Base-by-base conservation (phyloP, 2,113 vertebrate genomes). In the Semicossyphus pulcher region DNA sequence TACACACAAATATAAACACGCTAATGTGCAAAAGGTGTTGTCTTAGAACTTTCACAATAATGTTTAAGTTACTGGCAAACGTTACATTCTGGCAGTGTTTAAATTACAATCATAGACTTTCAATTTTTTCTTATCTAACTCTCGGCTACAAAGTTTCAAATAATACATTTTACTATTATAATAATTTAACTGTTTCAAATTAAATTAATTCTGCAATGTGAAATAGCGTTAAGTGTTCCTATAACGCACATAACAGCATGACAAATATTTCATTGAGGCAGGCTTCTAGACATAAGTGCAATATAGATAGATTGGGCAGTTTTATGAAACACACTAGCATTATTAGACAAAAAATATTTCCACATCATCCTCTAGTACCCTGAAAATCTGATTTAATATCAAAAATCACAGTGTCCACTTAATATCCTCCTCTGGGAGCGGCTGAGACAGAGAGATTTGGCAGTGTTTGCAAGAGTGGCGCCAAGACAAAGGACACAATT, bases 401-500 rank as follows among this genome's bases (percentile, higher is more conserved):
- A 61, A 47, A 69, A 70, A 71, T 78, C 78, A 61, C 83, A 85
- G 70, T 75, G 37, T 79, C 71, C 25, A 16, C 39, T 51, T 42
- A 4, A 72, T 12, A 36, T 51, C 37, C n/a, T n/a, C n/a, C n/a
- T n/a, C n/a, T n/a, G n/a, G n/a, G n/a, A n/a, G n/a, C 53, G 0
- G n/a, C 67, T 59, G 64, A 6, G 48, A 65, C 48, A 20, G 56
- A 74, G 59, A 76, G 23, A 45, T 59, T 23, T 83, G 84, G 81
- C 87, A 86, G 81, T 84, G 81, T 72, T 60, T 60, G 72, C 70
- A 44, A 41, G 36, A 82, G 44, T 31, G 44, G 18, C 52, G 58
- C 53, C 47, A 34, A 57, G 36, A 58, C 11, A 16, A 23, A 37
- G 21, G 1, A 10, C 44, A n/a, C 12, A 3, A 47, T 6, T 41